Evolutionary conservation across 92 coral and sea anemone genomes (phyloP), one percentile per base, ranked within the genome.

Genomic region (Muricea muricata): DNA sequence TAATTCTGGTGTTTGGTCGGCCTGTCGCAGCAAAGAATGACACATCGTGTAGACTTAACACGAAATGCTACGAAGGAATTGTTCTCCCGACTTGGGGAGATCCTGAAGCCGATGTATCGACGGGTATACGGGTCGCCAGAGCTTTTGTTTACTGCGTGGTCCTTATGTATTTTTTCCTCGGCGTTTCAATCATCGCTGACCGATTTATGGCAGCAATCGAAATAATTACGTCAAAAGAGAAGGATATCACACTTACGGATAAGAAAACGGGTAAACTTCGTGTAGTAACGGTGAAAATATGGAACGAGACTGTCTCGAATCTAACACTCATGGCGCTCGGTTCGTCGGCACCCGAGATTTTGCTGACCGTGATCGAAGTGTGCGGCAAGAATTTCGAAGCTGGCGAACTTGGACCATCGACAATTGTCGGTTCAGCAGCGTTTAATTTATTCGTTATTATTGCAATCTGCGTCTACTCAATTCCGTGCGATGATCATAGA

Each of bases 261-360:
- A 93, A 93, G 84, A 91, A 89, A 45, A 87, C 90, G 8, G 99
- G 99, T 72, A 96, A 96, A 75, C 92, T 93, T 29, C 91, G 97
- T 26, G 80, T 92, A 11, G 87, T 96, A 24, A 96, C 99, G 0
- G 99, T 96, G 74, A 96, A 96, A 87, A 94, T 96, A 58, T 96
- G 99, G 99, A 96, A 96, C 91, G 99, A 96, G 50, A 96, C 99
- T 46, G 99, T 96, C 83, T 96, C 99, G 60, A 96, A 96, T 86
- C 81, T 96, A 87, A 96, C 99, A 18, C 94, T 96, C 34, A 96
- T 96, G 99, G 98, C 99, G 6, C 97, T 96, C 14, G 99, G 99
- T 34, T 93, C 97, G 42, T 96, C 99, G 20, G 99, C 99, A 26
- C 99, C 99, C 9, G 99, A 96, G 75, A 96, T 96, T n/a, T 73